These are phyloP conservation scores for Tipula helvola DNA, from an alignment of 2,888 invertebrate genomes.

Conservation along the genomic window DNA sequence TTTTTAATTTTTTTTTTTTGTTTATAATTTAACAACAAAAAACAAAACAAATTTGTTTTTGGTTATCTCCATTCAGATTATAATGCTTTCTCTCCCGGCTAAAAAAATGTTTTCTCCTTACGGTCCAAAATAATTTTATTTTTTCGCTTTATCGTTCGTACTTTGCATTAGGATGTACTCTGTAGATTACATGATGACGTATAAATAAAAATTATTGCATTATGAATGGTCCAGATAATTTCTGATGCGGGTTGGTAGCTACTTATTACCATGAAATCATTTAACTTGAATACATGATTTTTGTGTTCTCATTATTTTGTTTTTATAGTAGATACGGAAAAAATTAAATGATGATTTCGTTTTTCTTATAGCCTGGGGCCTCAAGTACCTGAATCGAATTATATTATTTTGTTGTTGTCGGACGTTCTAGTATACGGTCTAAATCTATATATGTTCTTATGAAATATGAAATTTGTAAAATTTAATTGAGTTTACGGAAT, in stretches of 20 bases:
- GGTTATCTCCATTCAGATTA: not conserved
- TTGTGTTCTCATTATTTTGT: not conserved
- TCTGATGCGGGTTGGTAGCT: not conserved
- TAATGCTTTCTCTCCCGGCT: not conserved
- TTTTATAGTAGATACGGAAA: not conserved
- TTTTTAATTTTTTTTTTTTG: not conserved
- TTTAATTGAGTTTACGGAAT: not conserved
- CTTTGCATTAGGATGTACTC: not conserved
- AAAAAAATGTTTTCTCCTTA: not conserved
- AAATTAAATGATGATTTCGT: not conserved
- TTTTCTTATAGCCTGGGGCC: not conserved
- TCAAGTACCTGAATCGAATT: not conserved
- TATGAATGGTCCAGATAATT: conserved; percentile 8
- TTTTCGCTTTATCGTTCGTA: not conserved
- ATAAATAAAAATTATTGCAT: conserved; percentile 6
- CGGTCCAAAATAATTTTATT: not conserved
- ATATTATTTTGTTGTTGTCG: not conserved
- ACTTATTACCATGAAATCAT: not conserved
- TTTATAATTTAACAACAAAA: not conserved
- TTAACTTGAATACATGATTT: not conserved
- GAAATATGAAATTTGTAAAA: not conserved
- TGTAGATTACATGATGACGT: not conserved
- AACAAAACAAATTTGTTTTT: not conserved
- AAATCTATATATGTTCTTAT: not conserved
- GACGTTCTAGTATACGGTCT: not conserved